Base-by-base conservation (phyloP, 2,113 vertebrate species). In the Tragelaphus buxtoni region DNA sequence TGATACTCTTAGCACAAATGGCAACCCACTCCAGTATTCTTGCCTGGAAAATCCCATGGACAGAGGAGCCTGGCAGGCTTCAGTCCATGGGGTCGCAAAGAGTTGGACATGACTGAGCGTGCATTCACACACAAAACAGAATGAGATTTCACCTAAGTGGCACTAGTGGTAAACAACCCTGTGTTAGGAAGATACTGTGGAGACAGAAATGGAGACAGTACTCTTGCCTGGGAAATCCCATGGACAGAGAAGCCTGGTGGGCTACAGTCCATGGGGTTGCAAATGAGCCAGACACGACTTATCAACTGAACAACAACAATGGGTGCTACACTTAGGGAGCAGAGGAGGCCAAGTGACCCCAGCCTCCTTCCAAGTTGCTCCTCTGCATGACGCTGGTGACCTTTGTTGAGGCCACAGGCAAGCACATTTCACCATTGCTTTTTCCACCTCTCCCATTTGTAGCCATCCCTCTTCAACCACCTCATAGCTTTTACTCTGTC, bases 1-100 rank as follows among this genome's bases (percentile, higher is more conserved):
- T n/a, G n/a, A n/a, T n/a, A n/a, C n/a, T n/a, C n/a, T n/a, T n/a
- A n/a, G n/a, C n/a, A n/a, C n/a, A n/a, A n/a, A n/a, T n/a, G n/a
- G n/a, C n/a, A n/a, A n/a, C n/a, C n/a, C n/a, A n/a, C n/a, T n/a
- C n/a, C n/a, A n/a, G n/a, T n/a, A n/a, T n/a, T n/a, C n/a, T n/a
- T n/a, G n/a, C n/a, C n/a, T n/a, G n/a, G n/a, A n/a, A n/a, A n/a
- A n/a, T n/a, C n/a, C n/a, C n/a, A n/a, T n/a, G n/a, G n/a, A n/a
- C n/a, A n/a, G n/a, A n/a, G n/a, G n/a, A n/a, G n/a, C n/a, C n/a
- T 26, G 39, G 22, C 1, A 0, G 11, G 69, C 39, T 42, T 14
- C 11, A 74, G 69, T 74, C 69, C 35, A 42, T 72, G 63, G 32
- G 8, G 63, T 69, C 9, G 1, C n/a, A 35, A 35, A 69, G 61